Evolutionary conservation across 2,888 invertebrate genomes (phyloP).

Genomic region (Archips crataeganus): DNA sequence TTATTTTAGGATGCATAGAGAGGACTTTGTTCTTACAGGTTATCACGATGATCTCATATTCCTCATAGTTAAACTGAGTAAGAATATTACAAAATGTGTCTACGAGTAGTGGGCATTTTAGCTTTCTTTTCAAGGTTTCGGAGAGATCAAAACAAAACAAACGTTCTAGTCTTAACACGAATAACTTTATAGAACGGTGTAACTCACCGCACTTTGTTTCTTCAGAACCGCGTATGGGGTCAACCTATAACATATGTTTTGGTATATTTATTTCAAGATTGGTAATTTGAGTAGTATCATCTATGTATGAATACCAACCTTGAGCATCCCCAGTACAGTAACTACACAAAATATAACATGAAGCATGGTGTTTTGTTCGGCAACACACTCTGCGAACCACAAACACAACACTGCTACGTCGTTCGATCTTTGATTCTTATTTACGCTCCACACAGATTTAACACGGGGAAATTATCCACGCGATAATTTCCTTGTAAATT

Average conservation of each 20-base stretch:
- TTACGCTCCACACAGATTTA: slow-evolving; percentile 62
- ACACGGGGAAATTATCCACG: slow-evolving; percentile 72
- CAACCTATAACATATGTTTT: neutral
- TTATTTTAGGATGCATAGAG: too few relatives aligned
- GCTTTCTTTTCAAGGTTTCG: too few relatives aligned
- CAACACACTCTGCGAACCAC: slow-evolving; percentile 56
- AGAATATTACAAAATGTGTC: too few relatives aligned
- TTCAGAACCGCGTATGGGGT: neutral
- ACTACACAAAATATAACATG: slow-evolving; percentile 35
- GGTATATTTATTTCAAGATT: neutral
- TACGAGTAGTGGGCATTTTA: too few relatives aligned
- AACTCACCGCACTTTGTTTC: neutral
- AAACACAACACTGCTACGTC: slow-evolving; percentile 57
- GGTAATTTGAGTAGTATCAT: neutral
- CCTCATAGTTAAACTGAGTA: too few relatives aligned
- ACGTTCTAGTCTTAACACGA: too few relatives aligned
- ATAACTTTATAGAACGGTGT: neutral
- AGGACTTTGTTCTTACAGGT: too few relatives aligned
- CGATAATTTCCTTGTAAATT: slow-evolving; percentile 71
- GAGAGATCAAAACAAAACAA: too few relatives aligned
- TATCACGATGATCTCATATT: too few relatives aligned
- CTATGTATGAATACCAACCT: slow-evolving; percentile 60
- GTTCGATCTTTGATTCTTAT: slow-evolving; percentile 56
- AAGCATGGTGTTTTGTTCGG: slow-evolving; percentile 44
- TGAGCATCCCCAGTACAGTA: slow-evolving; percentile 47